Evolutionary conservation across 1,140 invertebrate species (phyloP).

Genomic region (Fopius arisanus): DNA sequence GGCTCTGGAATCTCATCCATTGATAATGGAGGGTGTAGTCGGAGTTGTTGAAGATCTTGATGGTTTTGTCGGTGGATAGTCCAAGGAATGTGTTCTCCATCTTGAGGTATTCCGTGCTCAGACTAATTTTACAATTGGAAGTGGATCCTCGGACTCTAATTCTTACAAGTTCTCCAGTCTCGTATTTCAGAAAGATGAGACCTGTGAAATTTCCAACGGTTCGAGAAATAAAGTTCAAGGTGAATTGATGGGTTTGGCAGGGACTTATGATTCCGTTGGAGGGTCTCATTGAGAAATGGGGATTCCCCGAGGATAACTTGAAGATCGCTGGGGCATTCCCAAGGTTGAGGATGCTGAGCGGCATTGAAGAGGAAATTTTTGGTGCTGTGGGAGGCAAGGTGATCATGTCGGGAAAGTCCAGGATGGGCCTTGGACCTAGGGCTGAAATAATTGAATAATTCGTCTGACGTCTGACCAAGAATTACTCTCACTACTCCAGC

Average conservation of each 20-base stretch:
- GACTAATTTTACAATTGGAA: constrained; percentile 44
- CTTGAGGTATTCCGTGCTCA: constrained; percentile 46
- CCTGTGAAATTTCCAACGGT: constrained; percentile 42
- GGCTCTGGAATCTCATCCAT: constrained; percentile 54
- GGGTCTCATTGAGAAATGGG: constrained; percentile 54
- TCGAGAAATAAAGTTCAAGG: constrained; percentile 45
- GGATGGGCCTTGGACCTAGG: constrained; percentile 56
- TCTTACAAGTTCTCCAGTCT: constrained; percentile 52
- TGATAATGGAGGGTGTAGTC: constrained; percentile 53
- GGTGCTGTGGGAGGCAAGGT: constrained; percentile 54
- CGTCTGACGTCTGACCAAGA: too few species aligned
- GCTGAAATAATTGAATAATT: constrained; percentile 43
- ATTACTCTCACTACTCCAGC: too few species aligned
- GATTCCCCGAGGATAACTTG: constrained; percentile 44
- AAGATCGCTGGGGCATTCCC: constrained; percentile 53
- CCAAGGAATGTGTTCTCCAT: constrained; percentile 62
- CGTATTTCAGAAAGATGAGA: constrained; percentile 54
- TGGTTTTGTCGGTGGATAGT: constrained; percentile 46
- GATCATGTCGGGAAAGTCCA: constrained; percentile 64
- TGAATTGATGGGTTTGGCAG: constrained; percentile 49
- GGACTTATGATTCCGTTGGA: constrained; percentile 51
- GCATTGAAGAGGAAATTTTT: constrained; percentile 53
- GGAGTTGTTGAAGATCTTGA: constrained; percentile 61
- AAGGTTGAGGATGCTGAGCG: constrained; percentile 57
- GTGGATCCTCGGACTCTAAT: constrained; percentile 47